Evolutionary conservation across 2,888 invertebrate species (phyloP).

Genomic region (Beris chalybata): DNA sequence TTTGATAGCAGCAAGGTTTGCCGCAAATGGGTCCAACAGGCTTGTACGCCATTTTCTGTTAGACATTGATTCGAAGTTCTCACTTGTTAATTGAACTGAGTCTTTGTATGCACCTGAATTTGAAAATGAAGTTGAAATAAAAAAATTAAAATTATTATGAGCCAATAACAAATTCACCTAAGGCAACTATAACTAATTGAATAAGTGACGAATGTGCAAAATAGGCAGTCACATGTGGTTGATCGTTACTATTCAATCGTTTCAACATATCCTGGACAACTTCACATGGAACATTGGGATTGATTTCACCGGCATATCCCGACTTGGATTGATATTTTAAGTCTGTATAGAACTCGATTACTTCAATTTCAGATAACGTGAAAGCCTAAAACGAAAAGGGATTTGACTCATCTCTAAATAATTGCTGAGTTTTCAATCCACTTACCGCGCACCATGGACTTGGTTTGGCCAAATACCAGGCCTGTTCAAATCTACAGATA

Average conservation of each 20-base stretch:
- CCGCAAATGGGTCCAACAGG: conserved; percentile 68
- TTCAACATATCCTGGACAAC: conserved; percentile 72
- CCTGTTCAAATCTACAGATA: conserved; percentile 80
- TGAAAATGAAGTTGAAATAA: neutral
- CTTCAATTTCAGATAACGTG: conserved; percentile 69
- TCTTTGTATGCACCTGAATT: conserved; percentile 22
- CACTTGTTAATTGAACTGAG: conserved; percentile 41
- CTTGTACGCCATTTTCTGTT: conserved; percentile 72
- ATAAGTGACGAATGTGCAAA: conserved; percentile 68
- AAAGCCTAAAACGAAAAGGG: conserved; percentile 60
- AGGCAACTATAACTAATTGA: conserved; percentile 63
- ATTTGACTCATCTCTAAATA: neutral
- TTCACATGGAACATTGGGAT: conserved; percentile 70
- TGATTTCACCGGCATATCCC: conserved; percentile 72
- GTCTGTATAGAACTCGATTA: conserved; percentile 79
- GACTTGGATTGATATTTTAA: conserved; percentile 72
- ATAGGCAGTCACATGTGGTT: conserved; percentile 67
- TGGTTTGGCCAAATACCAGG: conserved; percentile 68
- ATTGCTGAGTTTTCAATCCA: conserved; percentile 36
- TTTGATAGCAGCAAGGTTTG: conserved; percentile 74
- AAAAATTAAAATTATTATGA: neutral
- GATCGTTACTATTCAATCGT: conserved; percentile 63
- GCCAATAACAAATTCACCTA: conserved; percentile 52
- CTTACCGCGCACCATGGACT: conserved; percentile 78
- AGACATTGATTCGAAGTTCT: conserved; percentile 64